Evolutionary conservation across 1,140 invertebrate genomes (phyloP).

Genomic region (Megathymus violae): DNA sequence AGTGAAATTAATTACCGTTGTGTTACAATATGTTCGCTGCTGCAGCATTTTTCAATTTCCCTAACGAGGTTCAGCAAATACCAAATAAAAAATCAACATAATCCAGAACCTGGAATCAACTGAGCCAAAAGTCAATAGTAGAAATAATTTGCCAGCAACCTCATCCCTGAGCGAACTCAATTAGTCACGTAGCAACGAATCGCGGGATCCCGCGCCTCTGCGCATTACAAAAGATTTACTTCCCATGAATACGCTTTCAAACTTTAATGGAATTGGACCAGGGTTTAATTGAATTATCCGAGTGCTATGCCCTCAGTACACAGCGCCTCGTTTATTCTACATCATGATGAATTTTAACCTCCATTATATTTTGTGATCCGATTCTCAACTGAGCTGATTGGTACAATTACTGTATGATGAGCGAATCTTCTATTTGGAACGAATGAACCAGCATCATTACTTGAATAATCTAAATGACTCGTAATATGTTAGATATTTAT

Average conservation of each 20-base stretch:
- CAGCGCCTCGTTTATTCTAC: conserved; percentile 25
- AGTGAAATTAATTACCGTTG: too few relatives aligned
- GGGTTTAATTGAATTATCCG: conserved; percentile 51
- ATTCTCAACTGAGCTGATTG: conserved; percentile 15
- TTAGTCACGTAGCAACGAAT: conserved; percentile 45
- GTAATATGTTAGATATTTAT: too few relatives aligned
- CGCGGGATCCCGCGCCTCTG: conserved; percentile 33
- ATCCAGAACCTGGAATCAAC: conserved; percentile 9
- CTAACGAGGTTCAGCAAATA: conserved; percentile 9
- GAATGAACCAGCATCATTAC: neutral
- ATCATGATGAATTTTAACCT: conserved; percentile 17
- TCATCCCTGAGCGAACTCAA: conserved; percentile 38
- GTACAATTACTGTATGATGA: conserved; percentile 1
- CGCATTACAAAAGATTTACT: conserved; percentile 52
- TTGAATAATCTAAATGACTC: too few relatives aligned
- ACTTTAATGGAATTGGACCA: conserved; percentile 53
- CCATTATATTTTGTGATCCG: conserved; percentile 28
- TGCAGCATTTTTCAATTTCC: too few relatives aligned
- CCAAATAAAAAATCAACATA: conserved; percentile 16
- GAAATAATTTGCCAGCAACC: conserved; percentile 35
- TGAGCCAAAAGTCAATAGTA: conserved; percentile 31
- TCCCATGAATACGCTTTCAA: conserved; percentile 52
- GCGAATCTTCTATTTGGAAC: neutral
- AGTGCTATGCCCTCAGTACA: conserved; percentile 35
- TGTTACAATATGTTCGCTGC: too few relatives aligned